Conservation (phyloP, 2,888 invertebrate genomes). For the Tenthredo mesomela region DNA sequence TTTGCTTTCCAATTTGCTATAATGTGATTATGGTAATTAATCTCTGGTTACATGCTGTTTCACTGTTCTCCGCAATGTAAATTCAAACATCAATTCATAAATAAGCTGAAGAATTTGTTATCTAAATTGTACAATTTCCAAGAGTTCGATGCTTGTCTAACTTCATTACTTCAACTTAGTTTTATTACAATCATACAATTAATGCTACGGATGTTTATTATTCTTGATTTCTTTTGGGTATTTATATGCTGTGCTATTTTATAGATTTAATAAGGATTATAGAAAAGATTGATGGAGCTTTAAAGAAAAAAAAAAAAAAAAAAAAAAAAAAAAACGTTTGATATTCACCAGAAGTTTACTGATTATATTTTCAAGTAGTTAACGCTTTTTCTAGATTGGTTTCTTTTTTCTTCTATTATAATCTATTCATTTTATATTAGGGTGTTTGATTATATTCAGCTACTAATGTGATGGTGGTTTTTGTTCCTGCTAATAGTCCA, state of each 20-base stretch:
- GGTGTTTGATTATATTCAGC: not conserved
- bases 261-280: constrained; percentile 6
- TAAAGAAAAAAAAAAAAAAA: not conserved
- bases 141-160: constrained; percentile 1
- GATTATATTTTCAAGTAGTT: not conserved
- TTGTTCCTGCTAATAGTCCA: constrained; percentile 13
- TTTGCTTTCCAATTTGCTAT: not conserved
- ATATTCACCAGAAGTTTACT: not conserved
- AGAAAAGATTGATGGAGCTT: constrained; percentile 18
- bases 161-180: constrained; percentile 7
- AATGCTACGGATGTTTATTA: not conserved
- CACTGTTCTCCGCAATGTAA: not conserved
- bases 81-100: not conserved
- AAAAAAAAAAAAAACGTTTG: not conserved
- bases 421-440: not conserved
- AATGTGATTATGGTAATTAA: not conserved
- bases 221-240: not conserved
- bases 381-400: not conserved
- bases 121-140: not conserved
- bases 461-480: not conserved
- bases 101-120: not conserved
- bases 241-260: constrained; percentile 1
- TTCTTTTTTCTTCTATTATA: not conserved
- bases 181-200: constrained; percentile 19
- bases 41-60: not conserved